phyloP scores from a whole-genome alignment of 2,888 invertebrate genomes.

The Neoascia interrupta region DNA sequence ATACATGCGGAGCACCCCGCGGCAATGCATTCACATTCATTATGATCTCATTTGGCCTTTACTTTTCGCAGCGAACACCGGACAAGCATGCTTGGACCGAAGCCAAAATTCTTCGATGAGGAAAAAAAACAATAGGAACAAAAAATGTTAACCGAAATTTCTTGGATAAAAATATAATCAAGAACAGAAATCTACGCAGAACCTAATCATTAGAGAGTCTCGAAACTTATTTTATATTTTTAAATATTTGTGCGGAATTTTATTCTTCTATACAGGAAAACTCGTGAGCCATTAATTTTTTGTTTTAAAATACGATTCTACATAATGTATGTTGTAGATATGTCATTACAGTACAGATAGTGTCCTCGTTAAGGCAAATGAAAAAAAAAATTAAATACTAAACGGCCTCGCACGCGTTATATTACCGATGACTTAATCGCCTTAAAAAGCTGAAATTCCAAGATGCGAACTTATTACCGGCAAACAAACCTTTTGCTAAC shows the following conservation, averaged over 20 bases:
- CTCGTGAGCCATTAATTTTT: constrained; percentile 12
- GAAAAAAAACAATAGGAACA: constrained; percentile 41
- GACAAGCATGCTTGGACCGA: constrained; percentile 33
- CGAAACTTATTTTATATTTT: constrained; percentile 33
- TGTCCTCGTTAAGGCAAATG: constrained; percentile 10
- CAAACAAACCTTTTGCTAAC: constrained; percentile 58
- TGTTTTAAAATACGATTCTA: neutral
- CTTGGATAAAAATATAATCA: constrained; percentile 56
- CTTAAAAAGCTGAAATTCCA: constrained; percentile 22
- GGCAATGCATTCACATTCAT: constrained; percentile 25
- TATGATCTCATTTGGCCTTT: constrained; percentile 48
- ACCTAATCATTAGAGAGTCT: neutral
- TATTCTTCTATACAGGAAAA: too few species aligned
- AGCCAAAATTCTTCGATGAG: constrained; percentile 31
- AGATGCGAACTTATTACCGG: constrained; percentile 30
- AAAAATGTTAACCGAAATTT: constrained; percentile 29
- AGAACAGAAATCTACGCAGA: constrained; percentile 31
- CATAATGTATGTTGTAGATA: neutral
- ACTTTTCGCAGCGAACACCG: constrained; percentile 4
- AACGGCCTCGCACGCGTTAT: constrained; percentile 49
- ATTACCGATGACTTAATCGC: constrained; percentile 55
- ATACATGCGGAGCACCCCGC: constrained; percentile 12
- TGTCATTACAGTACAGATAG: constrained; percentile 7
- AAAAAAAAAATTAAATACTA: too few species aligned
- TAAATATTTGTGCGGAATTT: too few species aligned